A percentile compares a stretch with the other conserved stretches of the same genome.
phyloP scores from a whole-genome alignment of 2,113 vertebrate species.

The Pao palembangensis region DNA sequence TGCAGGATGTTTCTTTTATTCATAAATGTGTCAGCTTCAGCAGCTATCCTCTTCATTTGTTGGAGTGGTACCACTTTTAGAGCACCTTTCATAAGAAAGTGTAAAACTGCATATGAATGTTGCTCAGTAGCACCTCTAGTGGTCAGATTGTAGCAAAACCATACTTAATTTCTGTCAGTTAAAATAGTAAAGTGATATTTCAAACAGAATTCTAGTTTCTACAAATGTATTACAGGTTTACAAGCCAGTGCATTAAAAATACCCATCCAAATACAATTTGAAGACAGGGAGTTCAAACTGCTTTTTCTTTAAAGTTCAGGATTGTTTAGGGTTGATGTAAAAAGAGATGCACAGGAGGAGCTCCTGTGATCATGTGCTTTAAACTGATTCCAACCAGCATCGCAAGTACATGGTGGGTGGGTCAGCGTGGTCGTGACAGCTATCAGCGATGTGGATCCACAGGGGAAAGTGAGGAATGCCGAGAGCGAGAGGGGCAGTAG shows the following conservation, averaged over 20 bases:
- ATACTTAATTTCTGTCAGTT: neutral
- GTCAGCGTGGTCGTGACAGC: neutral
- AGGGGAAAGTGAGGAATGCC: conserved; percentile 51
- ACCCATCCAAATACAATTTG: neutral
- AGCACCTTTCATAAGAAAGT: neutral
- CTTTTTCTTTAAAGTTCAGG: neutral
- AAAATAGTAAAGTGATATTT: neutral
- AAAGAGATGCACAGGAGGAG: neutral
- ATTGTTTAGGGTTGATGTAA: neutral
- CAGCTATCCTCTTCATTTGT: too few relatives aligned
- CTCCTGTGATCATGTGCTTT: conserved; percentile 1
- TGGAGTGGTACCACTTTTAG: neutral
- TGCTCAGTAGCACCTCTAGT: neutral
- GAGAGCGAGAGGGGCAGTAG: conserved; percentile 15
- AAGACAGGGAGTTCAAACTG: neutral
- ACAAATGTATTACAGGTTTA: neutral
- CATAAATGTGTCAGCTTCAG: too few relatives aligned
- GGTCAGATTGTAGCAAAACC: neutral
- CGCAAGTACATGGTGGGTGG: conserved; percentile 16
- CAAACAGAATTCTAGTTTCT: too few relatives aligned
- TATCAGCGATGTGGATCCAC: conserved; percentile 19
- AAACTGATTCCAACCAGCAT: conserved; percentile 25
- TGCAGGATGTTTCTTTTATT: too few relatives aligned
- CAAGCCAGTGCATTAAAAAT: too few relatives aligned
- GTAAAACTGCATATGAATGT: neutral